A percentile compares a stretch with the other conserved stretches of the same genome.
phyloP scores from a whole-genome alignment of 2,113 vertebrate genomes.

The Climacteris rufus region DNA sequence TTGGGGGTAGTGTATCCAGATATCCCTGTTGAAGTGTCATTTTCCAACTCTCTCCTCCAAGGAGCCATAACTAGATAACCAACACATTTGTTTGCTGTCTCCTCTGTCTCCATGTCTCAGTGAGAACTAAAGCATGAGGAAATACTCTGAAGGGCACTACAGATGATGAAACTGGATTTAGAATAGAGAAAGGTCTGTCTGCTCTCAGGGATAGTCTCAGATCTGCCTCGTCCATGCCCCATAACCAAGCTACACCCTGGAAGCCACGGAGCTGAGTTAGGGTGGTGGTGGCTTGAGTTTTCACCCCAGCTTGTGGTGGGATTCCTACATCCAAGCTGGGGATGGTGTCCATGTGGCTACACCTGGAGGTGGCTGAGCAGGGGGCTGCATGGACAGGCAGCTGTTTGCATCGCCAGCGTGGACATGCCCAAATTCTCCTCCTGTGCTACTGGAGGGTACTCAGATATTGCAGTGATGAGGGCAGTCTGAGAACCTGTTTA shows the following conservation, averaged over 20 bases:
- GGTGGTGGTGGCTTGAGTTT: not conserved
- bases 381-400: slow-evolving; percentile 14
- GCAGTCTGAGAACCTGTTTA: slow-evolving; percentile 52
- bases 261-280: not conserved
- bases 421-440: slow-evolving; percentile 14
- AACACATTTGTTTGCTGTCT: not conserved
- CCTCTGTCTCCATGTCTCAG: not conserved
- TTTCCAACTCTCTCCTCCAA: not conserved
- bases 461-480: slow-evolving; percentile 17
- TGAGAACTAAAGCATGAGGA: not conserved
- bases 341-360: not conserved
- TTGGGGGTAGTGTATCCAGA: not conserved
- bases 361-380: not conserved
- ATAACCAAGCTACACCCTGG: not conserved
- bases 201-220: not conserved
- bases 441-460: slow-evolving; percentile 3
- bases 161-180: not conserved
- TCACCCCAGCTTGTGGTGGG: not conserved
- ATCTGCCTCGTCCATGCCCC: not conserved
- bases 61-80: not conserved
- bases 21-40: not conserved
- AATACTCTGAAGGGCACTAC: not conserved
- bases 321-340: not conserved
- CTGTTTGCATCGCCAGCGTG: not conserved
- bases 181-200: not conserved